A percentile compares a stretch with the other conserved stretches of the same genome.
phyloP scores from a whole-genome alignment of 2,797 vertebrate genomes.

The Bufotes viridis region DNA sequence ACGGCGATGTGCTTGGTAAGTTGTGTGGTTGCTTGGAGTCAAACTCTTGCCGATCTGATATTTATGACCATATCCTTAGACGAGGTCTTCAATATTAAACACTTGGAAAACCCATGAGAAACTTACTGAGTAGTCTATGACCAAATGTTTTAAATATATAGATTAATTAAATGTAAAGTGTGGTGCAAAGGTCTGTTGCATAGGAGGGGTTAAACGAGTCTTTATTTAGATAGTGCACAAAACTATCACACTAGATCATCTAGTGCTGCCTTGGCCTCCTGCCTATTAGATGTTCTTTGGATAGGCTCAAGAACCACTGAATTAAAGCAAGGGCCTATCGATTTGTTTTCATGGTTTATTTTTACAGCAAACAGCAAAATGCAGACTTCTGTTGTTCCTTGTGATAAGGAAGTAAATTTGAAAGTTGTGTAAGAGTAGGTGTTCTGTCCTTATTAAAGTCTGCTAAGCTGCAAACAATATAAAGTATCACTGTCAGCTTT shows the following conservation, averaged over 20 bases:
- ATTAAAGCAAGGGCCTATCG: constrained; percentile 26
- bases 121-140: background rate
- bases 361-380: constrained; percentile 20
- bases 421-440: background rate
- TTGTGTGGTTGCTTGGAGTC: too few species aligned
- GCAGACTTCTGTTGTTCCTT: constrained; percentile 10
- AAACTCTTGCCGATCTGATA: too few species aligned
- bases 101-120: background rate
- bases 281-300: constrained; percentile 30
- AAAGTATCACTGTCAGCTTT: background rate
- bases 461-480: background rate
- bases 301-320: background rate
- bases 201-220: background rate
- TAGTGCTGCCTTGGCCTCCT: background rate
- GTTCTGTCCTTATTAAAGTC: background rate
- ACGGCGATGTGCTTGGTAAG: too few species aligned
- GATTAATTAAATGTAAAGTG: background rate
- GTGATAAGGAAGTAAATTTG: background rate
- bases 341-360: constrained; percentile 36
- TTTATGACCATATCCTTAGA: too few species aligned
- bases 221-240: background rate
- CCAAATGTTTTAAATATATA: background rate
- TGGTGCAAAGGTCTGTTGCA: background rate
- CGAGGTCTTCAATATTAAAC: too few species aligned
- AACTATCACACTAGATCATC: background rate